Conservation (phyloP, 2,888 invertebrate genomes). For the Encarsia formosa region DNA sequence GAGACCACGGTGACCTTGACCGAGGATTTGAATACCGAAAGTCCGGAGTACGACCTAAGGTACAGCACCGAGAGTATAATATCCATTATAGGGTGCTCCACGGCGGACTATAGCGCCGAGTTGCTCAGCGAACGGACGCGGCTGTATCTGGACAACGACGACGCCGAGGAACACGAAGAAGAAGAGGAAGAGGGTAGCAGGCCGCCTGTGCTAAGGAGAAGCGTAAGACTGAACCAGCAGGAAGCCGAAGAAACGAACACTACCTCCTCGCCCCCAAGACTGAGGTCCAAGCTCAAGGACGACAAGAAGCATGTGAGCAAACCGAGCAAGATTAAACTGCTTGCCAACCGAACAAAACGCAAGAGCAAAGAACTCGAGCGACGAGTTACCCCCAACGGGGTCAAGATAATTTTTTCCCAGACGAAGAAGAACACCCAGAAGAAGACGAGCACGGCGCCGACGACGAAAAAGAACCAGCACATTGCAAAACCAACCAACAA, state of each 20-base stretch:
- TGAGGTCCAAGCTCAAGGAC: slow-evolving; percentile 19
- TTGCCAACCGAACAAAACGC: slow-evolving; percentile 26
- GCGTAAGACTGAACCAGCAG: slow-evolving; percentile 43
- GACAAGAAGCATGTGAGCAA: slow-evolving; percentile 22
- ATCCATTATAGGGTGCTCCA: slow-evolving; percentile 38
- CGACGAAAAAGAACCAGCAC: slow-evolving; percentile 10
- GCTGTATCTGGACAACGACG: neutral
- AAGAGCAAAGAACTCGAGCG: slow-evolving; percentile 34
- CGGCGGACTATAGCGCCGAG: slow-evolving; percentile 30
- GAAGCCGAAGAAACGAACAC: slow-evolving; percentile 37
- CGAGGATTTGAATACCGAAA: slow-evolving; percentile 41
- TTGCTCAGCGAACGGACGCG: slow-evolving; percentile 14
- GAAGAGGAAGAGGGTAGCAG: slow-evolving; percentile 19
- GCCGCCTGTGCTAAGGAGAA: slow-evolving; percentile 41
- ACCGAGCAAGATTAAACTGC: slow-evolving; percentile 20
- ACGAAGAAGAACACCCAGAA: slow-evolving; percentile 31
- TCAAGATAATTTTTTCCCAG: slow-evolving; percentile 24
- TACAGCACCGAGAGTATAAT: slow-evolving; percentile 42
- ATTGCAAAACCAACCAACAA: slow-evolving; percentile 19
- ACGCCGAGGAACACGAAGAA: slow-evolving; percentile 24
- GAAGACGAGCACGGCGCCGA: slow-evolving; percentile 6
- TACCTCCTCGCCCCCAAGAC: no score
- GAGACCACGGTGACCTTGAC: slow-evolving; percentile 40
- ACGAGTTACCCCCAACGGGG: slow-evolving; percentile 36
- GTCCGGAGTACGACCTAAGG: slow-evolving; percentile 42